Conservation (phyloP, 23 tunicate species). For the Ciona savignyi region DNA sequence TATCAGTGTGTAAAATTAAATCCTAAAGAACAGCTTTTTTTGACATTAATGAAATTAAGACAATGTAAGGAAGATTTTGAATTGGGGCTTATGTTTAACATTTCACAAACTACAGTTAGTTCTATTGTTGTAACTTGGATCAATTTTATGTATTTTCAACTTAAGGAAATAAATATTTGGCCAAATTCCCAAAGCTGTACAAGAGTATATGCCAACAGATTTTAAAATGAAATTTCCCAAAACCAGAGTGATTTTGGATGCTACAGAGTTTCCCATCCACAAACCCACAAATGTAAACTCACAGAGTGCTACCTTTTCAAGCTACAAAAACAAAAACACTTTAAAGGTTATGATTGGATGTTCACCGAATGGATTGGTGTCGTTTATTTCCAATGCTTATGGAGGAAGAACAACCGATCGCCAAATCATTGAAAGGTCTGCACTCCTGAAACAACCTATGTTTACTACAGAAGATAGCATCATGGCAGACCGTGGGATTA, state of each 20-base stretch:
- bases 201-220: neutral
- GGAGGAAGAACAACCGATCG: constrained; percentile 1
- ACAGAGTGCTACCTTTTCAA: constrained; percentile 4
- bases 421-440: neutral
- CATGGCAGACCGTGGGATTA: neutral
- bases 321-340: neutral
- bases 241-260: constrained; percentile 1
- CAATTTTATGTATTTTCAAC: neutral
- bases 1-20: too few relatives aligned
- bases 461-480: neutral
- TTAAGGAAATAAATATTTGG: neutral
- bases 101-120: too few relatives aligned
- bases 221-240: neutral
- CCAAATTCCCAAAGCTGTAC: neutral
- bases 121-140: neutral
- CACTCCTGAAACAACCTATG: neutral
- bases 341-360: constrained; percentile 4
- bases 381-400: neutral
- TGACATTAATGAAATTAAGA: too few relatives aligned
- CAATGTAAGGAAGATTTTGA: too few relatives aligned
- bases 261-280: constrained; percentile 3
- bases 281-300: neutral
- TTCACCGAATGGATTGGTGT: neutral
- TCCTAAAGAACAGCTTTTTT: too few relatives aligned
- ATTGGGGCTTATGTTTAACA: too few relatives aligned